Evolutionary conservation across 1,140 invertebrate genomes (phyloP).

Genomic region (Leucophenga varia): DNA sequence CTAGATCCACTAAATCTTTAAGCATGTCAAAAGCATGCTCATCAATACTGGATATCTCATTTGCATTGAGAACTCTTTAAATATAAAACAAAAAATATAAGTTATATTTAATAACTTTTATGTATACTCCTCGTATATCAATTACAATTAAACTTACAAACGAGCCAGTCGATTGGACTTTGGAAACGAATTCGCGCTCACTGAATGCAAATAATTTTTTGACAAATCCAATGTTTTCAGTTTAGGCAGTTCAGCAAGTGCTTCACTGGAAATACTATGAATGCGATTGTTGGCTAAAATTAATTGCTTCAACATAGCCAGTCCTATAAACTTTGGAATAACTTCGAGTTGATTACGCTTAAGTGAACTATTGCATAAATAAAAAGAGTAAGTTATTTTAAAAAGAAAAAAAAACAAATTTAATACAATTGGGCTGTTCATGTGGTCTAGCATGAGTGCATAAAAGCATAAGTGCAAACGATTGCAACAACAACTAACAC

Average conservation of each 20-base stretch:
- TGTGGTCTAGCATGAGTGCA: too few relatives aligned
- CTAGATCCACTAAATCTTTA: constrained; percentile 71
- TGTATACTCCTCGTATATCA: too few relatives aligned
- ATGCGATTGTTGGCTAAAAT: constrained; percentile 68
- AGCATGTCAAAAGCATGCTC: constrained; percentile 71
- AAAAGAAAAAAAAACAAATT: constrained; percentile 7
- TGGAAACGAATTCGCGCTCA: constrained; percentile 60
- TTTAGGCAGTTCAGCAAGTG: constrained; percentile 64
- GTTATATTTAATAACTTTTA: too few relatives aligned
- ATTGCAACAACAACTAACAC: too few relatives aligned
- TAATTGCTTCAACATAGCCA: constrained; percentile 56
- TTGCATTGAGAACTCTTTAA: constrained; percentile 73
- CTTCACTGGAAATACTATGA: constrained; percentile 60
- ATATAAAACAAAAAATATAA: constrained; percentile 2
- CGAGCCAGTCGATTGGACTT: constrained; percentile 54
- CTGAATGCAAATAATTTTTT: constrained; percentile 64
- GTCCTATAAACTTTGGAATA: constrained; percentile 43
- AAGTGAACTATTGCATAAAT: constrained; percentile 31
- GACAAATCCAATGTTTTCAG: constrained; percentile 65
- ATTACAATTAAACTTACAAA: constrained; percentile 60
- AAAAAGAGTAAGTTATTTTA: not conserved
- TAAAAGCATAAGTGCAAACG: too few relatives aligned
- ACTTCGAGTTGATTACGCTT: constrained; percentile 46
- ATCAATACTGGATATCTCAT: constrained; percentile 70
- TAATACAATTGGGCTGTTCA: too few relatives aligned